Percentiles rank a stretch among this genome's conserved stretches.
Evolutionary conservation across 2,888 invertebrate genomes (phyloP).

Genomic region (Crioceris asparagi): DNA sequence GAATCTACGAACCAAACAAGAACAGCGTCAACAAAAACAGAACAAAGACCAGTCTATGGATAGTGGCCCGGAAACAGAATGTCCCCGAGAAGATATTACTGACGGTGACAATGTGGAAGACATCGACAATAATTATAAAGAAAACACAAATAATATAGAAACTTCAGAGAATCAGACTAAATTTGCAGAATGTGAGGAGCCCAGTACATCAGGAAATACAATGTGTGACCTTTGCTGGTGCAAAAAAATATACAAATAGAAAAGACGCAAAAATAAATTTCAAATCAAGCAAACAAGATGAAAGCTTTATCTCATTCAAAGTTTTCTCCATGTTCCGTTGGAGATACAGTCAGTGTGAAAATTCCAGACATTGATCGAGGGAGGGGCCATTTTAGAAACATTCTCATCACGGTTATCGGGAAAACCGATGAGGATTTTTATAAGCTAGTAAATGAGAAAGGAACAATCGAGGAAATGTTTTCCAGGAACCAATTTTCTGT

Average conservation of each 20-base stretch:
- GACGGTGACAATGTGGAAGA: neutral
- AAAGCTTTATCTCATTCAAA: slow-evolving; percentile 14
- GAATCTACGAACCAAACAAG: slow-evolving; percentile 11
- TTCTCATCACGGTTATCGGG: slow-evolving; percentile 10
- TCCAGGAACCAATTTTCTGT: slow-evolving; percentile 20
- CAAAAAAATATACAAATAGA: slow-evolving; percentile 8
- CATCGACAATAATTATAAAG: neutral
- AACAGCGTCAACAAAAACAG: neutral
- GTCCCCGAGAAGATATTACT: neutral
- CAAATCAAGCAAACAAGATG: slow-evolving; percentile 13
- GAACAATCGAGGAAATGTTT: slow-evolving; percentile 13
- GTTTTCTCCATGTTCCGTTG: slow-evolving; percentile 17
- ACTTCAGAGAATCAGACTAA: neutral
- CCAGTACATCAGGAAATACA: neutral
- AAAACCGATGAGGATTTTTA: slow-evolving; percentile 13
- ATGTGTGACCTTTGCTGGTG: slow-evolving; percentile 3
- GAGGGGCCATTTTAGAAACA: slow-evolving; percentile 18
- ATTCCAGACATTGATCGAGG: slow-evolving; percentile 20
- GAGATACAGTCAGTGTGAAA: slow-evolving; percentile 20
- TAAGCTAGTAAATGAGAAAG: slow-evolving; percentile 6
- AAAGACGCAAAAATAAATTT: slow-evolving; percentile 9
- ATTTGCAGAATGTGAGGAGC: neutral
- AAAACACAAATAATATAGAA: neutral
- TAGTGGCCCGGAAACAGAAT: too few relatives aligned
- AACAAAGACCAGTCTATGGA: neutral